A percentile compares a stretch with the other conserved stretches of the same genome.
These are phyloP conservation scores for Cyprinodon brontotheroides DNA, from an alignment of 2,113 vertebrate genomes.

Conservation along the genomic window DNA sequence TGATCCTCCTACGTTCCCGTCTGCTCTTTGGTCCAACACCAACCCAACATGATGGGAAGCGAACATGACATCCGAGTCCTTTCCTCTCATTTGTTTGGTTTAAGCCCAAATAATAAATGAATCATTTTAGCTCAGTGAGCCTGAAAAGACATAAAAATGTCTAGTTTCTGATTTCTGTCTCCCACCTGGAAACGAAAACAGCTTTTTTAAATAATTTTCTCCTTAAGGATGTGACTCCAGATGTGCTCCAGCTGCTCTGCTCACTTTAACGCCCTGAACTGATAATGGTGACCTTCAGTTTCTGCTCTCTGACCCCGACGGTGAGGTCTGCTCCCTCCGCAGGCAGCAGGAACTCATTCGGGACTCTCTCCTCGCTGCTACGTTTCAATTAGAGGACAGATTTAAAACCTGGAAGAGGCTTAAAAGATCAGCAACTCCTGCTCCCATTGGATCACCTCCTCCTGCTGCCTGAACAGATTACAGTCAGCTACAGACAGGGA, in stretches of 20 bases:
- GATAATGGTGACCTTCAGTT: not conserved
- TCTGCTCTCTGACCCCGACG: not conserved
- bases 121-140: too few species aligned
- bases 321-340: not conserved
- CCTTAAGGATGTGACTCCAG: too few species aligned
- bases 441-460: constrained; percentile 2
- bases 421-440: constrained; percentile 51
- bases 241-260: not conserved
- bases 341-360: not conserved
- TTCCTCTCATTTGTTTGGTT: too few species aligned
- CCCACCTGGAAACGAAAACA: not conserved
- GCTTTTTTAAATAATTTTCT: not conserved
- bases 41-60: too few species aligned
- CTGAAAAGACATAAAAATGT: not conserved
- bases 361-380: not conserved
- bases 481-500: not conserved
- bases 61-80: too few species aligned
- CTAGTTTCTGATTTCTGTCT: not conserved
- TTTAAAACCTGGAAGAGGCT: constrained; percentile 46
- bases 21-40: too few species aligned
- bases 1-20: too few species aligned
- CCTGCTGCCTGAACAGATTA: constrained; percentile 23
- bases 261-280: not conserved
- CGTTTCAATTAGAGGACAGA: constrained; percentile 28
- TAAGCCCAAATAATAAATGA: too few species aligned